Conservation (phyloP, 2,113 vertebrate genomes). For the Martes martes region DNA sequence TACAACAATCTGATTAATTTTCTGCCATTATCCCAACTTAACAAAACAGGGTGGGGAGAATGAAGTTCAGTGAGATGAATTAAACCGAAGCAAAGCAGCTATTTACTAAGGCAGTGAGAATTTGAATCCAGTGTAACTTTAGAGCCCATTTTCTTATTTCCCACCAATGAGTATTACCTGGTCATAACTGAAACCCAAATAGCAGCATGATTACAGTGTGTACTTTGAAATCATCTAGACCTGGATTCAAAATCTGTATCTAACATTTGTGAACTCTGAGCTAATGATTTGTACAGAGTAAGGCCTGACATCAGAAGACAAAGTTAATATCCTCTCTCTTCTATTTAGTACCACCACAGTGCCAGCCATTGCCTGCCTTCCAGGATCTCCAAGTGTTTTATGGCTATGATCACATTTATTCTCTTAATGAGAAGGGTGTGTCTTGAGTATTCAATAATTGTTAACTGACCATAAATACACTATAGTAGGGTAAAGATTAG, state of each 20-base stretch:
- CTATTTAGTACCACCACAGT: background rate
- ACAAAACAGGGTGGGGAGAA: background rate
- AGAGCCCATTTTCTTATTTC: background rate
- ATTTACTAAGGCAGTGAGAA: background rate
- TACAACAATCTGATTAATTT: background rate
- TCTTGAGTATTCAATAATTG: slow-evolving; percentile 36
- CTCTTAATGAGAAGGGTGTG: background rate
- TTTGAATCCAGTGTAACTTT: slow-evolving; percentile 1
- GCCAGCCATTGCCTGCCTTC: background rate
- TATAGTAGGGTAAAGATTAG: background rate
- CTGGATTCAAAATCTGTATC: background rate
- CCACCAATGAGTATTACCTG: background rate
- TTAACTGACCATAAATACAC: background rate
- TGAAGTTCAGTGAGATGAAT: background rate
- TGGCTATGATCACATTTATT: background rate
- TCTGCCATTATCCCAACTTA: slow-evolving; percentile 7
- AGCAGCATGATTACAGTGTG: background rate
- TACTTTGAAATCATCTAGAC: background rate
- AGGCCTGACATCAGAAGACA: background rate
- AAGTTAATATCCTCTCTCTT: background rate
- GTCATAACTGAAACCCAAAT: background rate
- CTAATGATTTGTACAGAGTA: background rate
- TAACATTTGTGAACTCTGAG: background rate
- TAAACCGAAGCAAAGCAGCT: background rate
- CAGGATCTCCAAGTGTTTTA: background rate